Base-by-base conservation (phyloP, 2,113 vertebrate genomes). In the Isichthys henryi region DNA sequence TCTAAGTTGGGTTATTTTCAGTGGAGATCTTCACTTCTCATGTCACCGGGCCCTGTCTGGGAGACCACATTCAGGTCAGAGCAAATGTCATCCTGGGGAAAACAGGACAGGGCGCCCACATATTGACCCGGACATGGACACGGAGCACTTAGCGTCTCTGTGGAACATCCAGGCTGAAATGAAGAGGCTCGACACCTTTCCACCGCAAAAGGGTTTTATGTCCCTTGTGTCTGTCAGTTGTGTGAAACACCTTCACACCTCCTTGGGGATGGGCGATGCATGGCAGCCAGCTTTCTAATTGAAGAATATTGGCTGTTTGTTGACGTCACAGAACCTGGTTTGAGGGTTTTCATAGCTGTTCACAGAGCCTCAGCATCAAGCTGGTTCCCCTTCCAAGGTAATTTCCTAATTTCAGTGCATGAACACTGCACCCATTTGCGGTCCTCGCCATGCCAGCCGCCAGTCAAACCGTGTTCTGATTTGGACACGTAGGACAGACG, bases 401-500 rank as follows among this genome's bases (percentile, higher is more conserved):
- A 77, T 77, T 77, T 77, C 31, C 13, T 35, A 1, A 77, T 77
- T 77, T 77, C 31, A 39, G 70, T 77, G 7, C 70, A 77, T 77
- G 70, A 39, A 5, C 31, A 77, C 66, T 35, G n/a, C 31, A 31
- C 19, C 70, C n/a, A 19, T 21, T 21, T n/a, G 31, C 3, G n/a
- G 13, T 46, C 74, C 89, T 49, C 3, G 66, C 45, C 52, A 21
- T 89, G 89, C 27, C 89, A 74, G 45, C 17, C 91, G 39, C 70
- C 4, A n/a, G 13, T 31, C 87, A 39, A 17, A 56, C 87, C 52
- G 31, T 13, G 21, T 7, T 53, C 88, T 86, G 74, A 17, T 50
- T 90, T 84, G 11, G 43, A 91, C 91, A 91, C 92, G 80, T 70
- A 91, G 88, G 58, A 91, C 50, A 17, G 62, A 56, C 83, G 66